Conservation (phyloP, 2,113 vertebrate genomes). For the Nycticorax nycticorax region DNA sequence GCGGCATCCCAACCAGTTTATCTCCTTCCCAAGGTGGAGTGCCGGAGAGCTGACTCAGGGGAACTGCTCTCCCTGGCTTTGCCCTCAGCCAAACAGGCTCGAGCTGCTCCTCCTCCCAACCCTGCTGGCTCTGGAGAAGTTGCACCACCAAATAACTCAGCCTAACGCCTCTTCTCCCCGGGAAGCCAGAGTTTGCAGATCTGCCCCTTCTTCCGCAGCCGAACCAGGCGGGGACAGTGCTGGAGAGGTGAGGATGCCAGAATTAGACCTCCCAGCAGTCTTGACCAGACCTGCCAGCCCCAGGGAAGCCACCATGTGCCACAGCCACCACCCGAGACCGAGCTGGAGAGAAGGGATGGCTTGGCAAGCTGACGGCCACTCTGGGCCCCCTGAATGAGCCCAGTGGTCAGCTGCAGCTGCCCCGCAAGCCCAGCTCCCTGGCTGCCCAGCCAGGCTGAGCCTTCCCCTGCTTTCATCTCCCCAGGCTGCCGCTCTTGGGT, state of each 20-base stretch:
- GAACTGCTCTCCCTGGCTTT: neutral
- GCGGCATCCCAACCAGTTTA: slow-evolving; percentile 60
- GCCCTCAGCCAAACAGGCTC: neutral
- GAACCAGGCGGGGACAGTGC: neutral
- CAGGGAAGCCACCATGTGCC: neutral
- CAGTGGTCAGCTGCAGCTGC: neutral
- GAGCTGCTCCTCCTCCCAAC: neutral
- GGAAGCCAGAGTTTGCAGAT: neutral
- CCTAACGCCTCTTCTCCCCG: neutral
- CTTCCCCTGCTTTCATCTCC: neutral
- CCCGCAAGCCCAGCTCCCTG: neutral
- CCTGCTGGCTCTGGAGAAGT: neutral
- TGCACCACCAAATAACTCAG: neutral
- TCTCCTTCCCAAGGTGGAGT: slow-evolving; percentile 29
- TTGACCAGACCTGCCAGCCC: neutral
- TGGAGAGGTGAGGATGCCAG: accelerated
- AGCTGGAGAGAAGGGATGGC: neutral
- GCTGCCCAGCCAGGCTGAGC: neutral
- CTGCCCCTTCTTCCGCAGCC: neutral
- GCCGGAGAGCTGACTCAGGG: slow-evolving; percentile 43
- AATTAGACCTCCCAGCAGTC: neutral
- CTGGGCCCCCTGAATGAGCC: accelerated
- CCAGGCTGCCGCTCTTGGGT: neutral
- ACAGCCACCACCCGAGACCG: neutral
- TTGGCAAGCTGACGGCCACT: accelerated